phyloP scores from a whole-genome alignment of 2,888 invertebrate genomes.

The Helobdella robusta region DNA sequence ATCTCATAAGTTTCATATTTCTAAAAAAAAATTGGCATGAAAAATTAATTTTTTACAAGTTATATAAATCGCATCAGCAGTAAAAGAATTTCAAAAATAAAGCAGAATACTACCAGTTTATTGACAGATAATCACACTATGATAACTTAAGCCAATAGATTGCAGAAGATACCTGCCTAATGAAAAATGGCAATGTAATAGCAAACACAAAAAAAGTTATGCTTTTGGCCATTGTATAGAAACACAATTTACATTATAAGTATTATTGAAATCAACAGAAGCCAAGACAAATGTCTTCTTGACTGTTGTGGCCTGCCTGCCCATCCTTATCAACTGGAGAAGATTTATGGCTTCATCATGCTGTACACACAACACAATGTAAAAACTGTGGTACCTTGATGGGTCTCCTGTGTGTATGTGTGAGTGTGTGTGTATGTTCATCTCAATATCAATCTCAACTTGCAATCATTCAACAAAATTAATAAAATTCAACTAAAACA shows the following conservation, averaged over 20 bases:
- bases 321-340: constrained; percentile 30
- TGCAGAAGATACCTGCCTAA: no score
- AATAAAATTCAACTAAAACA: background rate
- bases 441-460: background rate
- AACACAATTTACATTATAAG: constrained; percentile 5
- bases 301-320: constrained; percentile 32
- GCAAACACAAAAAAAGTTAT: no score
- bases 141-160: no score
- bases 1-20: no score
- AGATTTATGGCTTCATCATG: constrained; percentile 19
- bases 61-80: no score
- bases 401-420: constrained; percentile 62
- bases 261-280: constrained; percentile 20
- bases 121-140: no score
- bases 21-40: no score
- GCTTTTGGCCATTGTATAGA: constrained; percentile 23
- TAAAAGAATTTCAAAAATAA: no score
- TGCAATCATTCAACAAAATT: background rate
- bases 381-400: constrained; percentile 66
- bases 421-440: background rate
- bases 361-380: constrained; percentile 62
- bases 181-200: no score
- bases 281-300: constrained; percentile 33
- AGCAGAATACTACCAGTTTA: no score
- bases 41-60: no score